Evolutionary conservation across 2,888 invertebrate genomes (phyloP).

Genomic region (Ophion ventricosus): DNA sequence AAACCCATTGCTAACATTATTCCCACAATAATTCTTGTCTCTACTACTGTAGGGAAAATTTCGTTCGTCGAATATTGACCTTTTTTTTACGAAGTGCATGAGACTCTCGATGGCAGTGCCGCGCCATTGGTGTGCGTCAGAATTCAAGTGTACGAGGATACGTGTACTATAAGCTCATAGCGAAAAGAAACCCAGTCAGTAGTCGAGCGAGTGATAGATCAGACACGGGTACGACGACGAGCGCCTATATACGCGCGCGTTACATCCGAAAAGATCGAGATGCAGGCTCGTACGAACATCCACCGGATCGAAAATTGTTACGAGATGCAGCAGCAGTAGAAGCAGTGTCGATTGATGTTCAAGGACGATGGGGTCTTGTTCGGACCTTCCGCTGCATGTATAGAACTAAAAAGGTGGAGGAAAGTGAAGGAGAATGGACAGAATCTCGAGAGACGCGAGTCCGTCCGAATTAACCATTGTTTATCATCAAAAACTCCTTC

Average conservation of each 20-base stretch:
- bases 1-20: no score
- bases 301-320: not conserved
- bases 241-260: not conserved
- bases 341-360: not conserved
- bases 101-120: not conserved
- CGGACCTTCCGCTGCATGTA: not conserved
- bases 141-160: no score
- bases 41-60: no score
- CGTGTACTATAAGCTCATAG: not conserved
- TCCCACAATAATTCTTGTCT: no score
- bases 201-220: constrained; percentile 36
- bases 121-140: no score
- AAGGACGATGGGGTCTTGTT: no score
- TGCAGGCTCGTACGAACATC: not conserved
- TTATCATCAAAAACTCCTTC: constrained; percentile 38
- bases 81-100: not conserved
- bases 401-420: not conserved
- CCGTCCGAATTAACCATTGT: constrained; percentile 43
- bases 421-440: constrained; percentile 12
- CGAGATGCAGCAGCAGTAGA: not conserved
- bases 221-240: constrained; percentile 6
- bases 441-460: constrained; percentile 9
- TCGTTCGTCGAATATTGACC: no score
- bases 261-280: no score
- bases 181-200: constrained; percentile 23